phyloP scores from a whole-genome alignment of 2,888 invertebrate genomes.

The Drepanosiphum platanoidis region DNA sequence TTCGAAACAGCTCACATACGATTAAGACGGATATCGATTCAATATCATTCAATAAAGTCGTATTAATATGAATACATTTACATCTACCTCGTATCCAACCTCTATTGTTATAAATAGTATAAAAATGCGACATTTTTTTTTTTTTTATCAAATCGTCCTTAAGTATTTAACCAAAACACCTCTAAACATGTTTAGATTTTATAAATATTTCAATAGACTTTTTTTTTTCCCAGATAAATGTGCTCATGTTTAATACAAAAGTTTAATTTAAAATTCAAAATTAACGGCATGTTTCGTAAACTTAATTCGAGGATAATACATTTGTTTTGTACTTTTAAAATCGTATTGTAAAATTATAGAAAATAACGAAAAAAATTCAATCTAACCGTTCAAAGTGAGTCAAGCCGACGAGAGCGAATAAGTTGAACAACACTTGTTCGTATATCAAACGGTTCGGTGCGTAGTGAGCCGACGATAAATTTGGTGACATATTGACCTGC shows the following conservation, averaged over 20 bases:
- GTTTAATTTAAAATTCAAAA: no score
- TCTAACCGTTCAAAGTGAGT: constrained; percentile 65
- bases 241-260: background rate
- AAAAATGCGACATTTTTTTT: no score
- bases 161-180: no score
- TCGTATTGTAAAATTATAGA: background rate
- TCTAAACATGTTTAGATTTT: background rate
- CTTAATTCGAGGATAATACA: no score
- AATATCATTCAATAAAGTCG: no score
- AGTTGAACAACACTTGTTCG: constrained; percentile 89
- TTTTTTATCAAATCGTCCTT: no score
- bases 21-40: background rate
- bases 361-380: background rate
- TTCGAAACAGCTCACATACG: background rate
- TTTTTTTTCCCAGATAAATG: no score
- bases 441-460: constrained; percentile 87
- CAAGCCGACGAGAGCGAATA: constrained; percentile 83
- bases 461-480: constrained; percentile 92
- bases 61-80: no score
- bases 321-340: background rate
- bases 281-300: no score
- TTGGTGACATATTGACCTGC: constrained; percentile 96
- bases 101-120: background rate
- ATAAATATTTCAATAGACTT: no score
- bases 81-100: no score